Evolutionary conservation across 2,797 vertebrate genomes (phyloP), one percentile per base, ranked within the genome.

Genomic region (Buceros bicornis): DNA sequence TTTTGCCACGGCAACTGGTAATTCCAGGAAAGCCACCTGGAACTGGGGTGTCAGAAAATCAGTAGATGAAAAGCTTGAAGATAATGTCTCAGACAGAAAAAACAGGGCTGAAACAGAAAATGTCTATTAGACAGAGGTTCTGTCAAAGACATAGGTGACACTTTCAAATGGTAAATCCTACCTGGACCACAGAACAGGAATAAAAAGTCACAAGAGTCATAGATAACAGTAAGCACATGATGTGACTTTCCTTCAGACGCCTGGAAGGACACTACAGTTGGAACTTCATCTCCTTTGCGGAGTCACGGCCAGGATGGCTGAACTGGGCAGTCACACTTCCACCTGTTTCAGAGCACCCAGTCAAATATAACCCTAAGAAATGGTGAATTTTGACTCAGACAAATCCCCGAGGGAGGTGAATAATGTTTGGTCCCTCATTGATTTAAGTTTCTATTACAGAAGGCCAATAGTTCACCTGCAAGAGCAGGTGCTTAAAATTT

Each of bases 1-100:
- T 65, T 95, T 92, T 93, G 73, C 90, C 90, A 94, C 95, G 87
- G 93, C 76, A 97, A 96, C 95, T 70, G 58, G 58, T 74, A 92
- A 24, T 67, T 96, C 79, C 72, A 77, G 62, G 79, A 82, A 84
- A 92, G 74, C 5, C 83, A 76, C 64, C 33, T 33, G 33, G 33
- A 33, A 33, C 33, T 33, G 33, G 33, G 33, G 33, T 33, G 33
- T 57, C 58, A 90, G 69, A 76, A 92, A 91, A 90, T 48, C 56
- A 78, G 81, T 66, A 77, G 86, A 92, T 60, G 28, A 80, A 89
- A 88, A 90, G 51, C 87, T 76, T 77, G 62, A 73, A 93, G 61
- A 74, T 71, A 91, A 94, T 57, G 69, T 57, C 57, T 93, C 67
- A 54, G 77, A 82, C 89, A 73, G 29, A 31, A 92, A 80, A 92